Evolutionary conservation across 1,140 invertebrate genomes (phyloP).

Genomic region (Linepithema humile): DNA sequence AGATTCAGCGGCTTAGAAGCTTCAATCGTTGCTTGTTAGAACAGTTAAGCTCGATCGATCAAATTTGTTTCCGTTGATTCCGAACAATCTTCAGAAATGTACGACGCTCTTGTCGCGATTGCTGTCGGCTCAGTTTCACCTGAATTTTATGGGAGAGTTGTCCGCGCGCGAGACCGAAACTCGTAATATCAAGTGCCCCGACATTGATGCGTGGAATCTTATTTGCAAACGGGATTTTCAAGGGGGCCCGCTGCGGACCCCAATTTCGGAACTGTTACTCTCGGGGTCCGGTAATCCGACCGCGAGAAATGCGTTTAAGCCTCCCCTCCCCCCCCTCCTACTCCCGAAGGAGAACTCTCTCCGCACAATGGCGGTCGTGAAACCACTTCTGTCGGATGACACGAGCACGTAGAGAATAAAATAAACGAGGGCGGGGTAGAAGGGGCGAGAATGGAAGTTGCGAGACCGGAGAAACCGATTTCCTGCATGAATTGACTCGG

Average conservation of each 20-base stretch:
- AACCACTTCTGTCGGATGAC: slow-evolving; percentile 45
- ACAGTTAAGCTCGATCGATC: too few relatives aligned
- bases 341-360: slow-evolving; percentile 22
- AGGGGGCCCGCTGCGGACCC: slow-evolving; percentile 28
- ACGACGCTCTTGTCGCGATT: neutral
- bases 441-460: slow-evolving; percentile 45
- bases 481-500: slow-evolving; percentile 74
- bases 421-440: neutral
- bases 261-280: slow-evolving; percentile 50
- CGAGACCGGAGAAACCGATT: slow-evolving; percentile 70
- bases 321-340: too few relatives aligned
- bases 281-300: slow-evolving; percentile 45
- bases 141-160: slow-evolving; percentile 41
- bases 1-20: too few relatives aligned
- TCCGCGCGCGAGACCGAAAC: neutral
- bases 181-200: slow-evolving; percentile 12
- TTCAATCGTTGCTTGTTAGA: too few relatives aligned
- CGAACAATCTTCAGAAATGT: too few relatives aligned
- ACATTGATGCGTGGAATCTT: slow-evolving; percentile 62
- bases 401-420: slow-evolving; percentile 30
- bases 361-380: slow-evolving; percentile 57
- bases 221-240: slow-evolving; percentile 73
- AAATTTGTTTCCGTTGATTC: too few relatives aligned
- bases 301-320: slow-evolving; percentile 29
- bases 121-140: neutral